Evolutionary conservation across 2,797 vertebrate species (phyloP), one percentile per base, ranked within the genome.

Genomic region (Lophotriccus pileatus): DNA sequence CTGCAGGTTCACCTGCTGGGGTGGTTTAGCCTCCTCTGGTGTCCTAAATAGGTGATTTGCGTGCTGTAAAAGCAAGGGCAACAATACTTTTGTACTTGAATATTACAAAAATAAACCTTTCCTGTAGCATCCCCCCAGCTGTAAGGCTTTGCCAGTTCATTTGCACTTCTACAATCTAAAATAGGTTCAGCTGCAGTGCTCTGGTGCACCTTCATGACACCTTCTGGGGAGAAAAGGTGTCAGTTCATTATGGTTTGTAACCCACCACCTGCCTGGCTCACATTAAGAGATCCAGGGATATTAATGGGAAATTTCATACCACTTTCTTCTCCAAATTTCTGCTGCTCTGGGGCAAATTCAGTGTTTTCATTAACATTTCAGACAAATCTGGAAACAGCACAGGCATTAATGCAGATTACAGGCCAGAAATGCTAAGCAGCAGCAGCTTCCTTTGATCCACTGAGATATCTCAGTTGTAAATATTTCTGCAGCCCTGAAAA

Each of bases 301-400:
- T 14, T 2, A 37, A 62, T 78, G 87, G 58, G 32, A 91, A 92
- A 46, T 58, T 80, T 91, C 79, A 66, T 58, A 76, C 66, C 28
- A 20, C 66, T 80, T 92, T 85, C 87, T 80, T 68, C 82, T 92
- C 75, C 58, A 52, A 58, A 62, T 90, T 91, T 62, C 69, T 90
- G 62, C 14, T 84, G 89, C 91, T 96, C 90, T 93, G 93, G 91
- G 89, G 94, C 66, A 93, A 93, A 93, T 84, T 86, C 89, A 75
- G 62, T 70, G 43, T 93, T 95, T 91, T 86, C 96, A 94, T 96
- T 95, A 94, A 81, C 93, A 91, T 95, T 94, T 91, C 90, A 93
- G 94, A 89, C 79, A 95, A 96, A 90, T 80, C 93, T 96, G 94
- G 66, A 88, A 94, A 87, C 66, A 94, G 79, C 85, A 85, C 66